Base-by-base conservation (phyloP, 2,797 vertebrate species). In the Masticophis lateralis region DNA sequence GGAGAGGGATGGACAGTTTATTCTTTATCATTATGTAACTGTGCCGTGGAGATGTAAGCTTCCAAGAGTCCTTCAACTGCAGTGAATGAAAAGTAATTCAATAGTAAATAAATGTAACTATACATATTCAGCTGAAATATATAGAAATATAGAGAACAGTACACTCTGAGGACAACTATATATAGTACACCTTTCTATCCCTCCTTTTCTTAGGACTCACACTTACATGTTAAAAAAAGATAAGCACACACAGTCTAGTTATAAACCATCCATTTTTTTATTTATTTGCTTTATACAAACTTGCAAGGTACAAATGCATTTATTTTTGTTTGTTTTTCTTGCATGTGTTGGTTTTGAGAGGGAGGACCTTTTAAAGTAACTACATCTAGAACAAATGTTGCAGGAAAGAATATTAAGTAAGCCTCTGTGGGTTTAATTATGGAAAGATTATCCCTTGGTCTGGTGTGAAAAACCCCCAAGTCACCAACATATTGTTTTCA, bases 281-380 rank as follows among this genome's bases (percentile, higher is more conserved):
- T 92, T 95, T 69, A 37, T 86, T n/a, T 92, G 86, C 86, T 95
- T 95, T 91, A 89, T 93, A 96, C 92, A 93, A 86, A 94, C 92
- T 90, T 86, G 90, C 93, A 93, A 32, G 90, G 91, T 89, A 94
- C 0, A 93, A 94, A 96, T 1, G 92, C 5, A 12, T 69, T 74
- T 93, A 57, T 92, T 74, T 88, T 83, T 3, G 53, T 93, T 93
- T 18, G 13, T 28, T 90, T 89, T 63, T 90, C 94, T 92, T 87
- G 60, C 56, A 0, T 0, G 11, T 90, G 61, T 4, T 4, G 86
- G 69, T 47, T 83, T 83, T 47, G 74, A 83, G 74, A 11, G 9
- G 74, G 20, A 83, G 74, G 93, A 61, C 69, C 86, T 27, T 86
- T 56, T 57, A 43, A 93, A 87, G 92, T 79, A 91, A 88, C 95